Percentiles rank a stretch among this genome's conserved stretches.
These are phyloP conservation scores for Meiosimyza decipiens DNA, from an alignment of 2,888 invertebrate genomes.

Conservation along the genomic window DNA sequence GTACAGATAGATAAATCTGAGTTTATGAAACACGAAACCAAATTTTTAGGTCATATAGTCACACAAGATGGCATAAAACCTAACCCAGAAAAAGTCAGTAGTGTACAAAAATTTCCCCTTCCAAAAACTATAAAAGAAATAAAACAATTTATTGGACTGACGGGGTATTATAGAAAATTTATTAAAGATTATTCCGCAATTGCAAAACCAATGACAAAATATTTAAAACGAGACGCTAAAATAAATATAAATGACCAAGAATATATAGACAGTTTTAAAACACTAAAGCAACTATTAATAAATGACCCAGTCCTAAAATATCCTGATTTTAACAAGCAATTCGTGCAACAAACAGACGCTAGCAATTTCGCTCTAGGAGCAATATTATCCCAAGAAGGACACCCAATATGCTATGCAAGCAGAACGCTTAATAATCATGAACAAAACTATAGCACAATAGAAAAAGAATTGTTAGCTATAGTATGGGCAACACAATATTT, in stretches of 20 bases:
- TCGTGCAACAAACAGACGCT: constrained; percentile 40
- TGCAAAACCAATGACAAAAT: constrained; percentile 38
- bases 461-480: constrained; percentile 39
- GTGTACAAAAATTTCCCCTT: constrained; percentile 37
- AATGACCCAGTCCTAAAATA: constrained; percentile 39
- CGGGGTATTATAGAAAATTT: constrained; percentile 25
- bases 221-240: constrained; percentile 33
- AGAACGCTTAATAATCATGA: constrained; percentile 38
- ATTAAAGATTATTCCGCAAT: constrained; percentile 37
- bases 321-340: constrained; percentile 42
- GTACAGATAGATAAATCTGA: constrained; percentile 37
- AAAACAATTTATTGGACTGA: constrained; percentile 43
- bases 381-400: constrained; percentile 35
- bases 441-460: constrained; percentile 36
- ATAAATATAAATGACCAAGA: background rate
- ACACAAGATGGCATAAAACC: constrained; percentile 34
- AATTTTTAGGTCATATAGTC: constrained; percentile 35
- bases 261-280: constrained; percentile 31
- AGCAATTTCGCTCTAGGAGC: constrained; percentile 39
- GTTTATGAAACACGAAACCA: constrained; percentile 37
- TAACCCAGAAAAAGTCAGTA: constrained; percentile 41
- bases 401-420: constrained; percentile 35
- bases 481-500: constrained; percentile 37
- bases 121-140: constrained; percentile 42
- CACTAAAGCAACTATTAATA: constrained; percentile 34